Conservation (phyloP, 2,888 invertebrate species). For the Chouioia cunea region DNA sequence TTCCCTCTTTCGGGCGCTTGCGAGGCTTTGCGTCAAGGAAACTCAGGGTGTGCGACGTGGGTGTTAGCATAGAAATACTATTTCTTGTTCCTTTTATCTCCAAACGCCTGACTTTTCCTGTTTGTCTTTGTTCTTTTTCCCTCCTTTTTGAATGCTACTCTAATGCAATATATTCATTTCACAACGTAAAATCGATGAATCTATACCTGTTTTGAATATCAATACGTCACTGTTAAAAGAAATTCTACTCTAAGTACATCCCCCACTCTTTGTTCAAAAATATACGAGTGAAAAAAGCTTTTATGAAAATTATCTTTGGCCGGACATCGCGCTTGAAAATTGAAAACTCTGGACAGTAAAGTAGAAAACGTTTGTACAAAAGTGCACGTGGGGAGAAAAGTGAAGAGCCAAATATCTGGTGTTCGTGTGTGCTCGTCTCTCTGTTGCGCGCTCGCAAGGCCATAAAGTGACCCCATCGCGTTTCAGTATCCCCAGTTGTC, state of each 20-base stretch:
- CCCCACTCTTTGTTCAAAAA: too few relatives aligned
- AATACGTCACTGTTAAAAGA: too few relatives aligned
- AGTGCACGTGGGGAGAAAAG: not conserved
- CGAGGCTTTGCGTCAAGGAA: not conserved
- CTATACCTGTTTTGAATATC: too few relatives aligned
- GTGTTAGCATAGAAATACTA: conserved; percentile 16
- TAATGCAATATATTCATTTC: too few relatives aligned
- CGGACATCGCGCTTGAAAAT: too few relatives aligned
- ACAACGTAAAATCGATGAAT: too few relatives aligned
- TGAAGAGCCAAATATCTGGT: conserved; percentile 25
- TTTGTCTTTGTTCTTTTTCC: not conserved
- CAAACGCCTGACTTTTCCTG: not conserved
- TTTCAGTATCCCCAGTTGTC: conserved; percentile 51
- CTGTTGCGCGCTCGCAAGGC: conserved; percentile 48
- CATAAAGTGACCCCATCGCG: conserved; percentile 62
- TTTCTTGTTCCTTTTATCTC: conserved; percentile 19
- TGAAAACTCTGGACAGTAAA: too few relatives aligned
- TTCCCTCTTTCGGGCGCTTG: not conserved
- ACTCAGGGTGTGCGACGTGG: not conserved
- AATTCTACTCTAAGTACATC: too few relatives aligned
- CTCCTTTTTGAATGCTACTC: conserved; percentile 19
- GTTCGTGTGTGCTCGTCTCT: conserved; percentile 19
- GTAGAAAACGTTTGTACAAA: too few relatives aligned
- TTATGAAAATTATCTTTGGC: too few relatives aligned
- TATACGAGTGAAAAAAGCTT: too few relatives aligned